These are phyloP conservation scores for Salticus scenicus DNA, from an alignment of 2,888 invertebrate species.

Conservation along the genomic window DNA sequence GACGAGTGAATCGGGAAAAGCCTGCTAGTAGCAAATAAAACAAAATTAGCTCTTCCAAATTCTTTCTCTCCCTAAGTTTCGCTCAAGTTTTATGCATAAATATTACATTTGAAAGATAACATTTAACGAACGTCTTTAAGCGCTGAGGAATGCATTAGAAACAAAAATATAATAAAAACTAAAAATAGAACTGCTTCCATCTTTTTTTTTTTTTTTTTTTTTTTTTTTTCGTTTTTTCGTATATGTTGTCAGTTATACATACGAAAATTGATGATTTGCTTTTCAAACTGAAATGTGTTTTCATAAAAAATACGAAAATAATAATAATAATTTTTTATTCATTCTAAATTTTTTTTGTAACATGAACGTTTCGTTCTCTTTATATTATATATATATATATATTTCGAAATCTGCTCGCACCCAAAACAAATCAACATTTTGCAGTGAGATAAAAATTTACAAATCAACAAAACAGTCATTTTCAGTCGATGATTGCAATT, in stretches of 20 bases:
- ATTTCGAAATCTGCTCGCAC: neutral
- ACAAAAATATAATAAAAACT: neutral
- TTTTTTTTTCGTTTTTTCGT: neutral
- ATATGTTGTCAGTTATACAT: conserved; percentile 14
- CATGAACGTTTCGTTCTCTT: neutral
- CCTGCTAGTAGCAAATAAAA: too few relatives aligned
- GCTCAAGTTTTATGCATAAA: too few relatives aligned
- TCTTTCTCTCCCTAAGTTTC: too few relatives aligned
- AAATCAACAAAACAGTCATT: neutral
- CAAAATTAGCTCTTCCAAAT: too few relatives aligned
- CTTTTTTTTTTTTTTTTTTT: too few relatives aligned
- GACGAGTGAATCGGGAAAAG: too few relatives aligned
- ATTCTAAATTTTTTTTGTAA: neutral
- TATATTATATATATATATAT: too few relatives aligned
- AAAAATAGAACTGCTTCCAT: neutral
- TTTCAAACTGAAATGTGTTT: conserved; percentile 6
- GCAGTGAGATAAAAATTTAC: neutral
- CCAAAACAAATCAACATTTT: neutral
- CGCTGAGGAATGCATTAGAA: neutral
- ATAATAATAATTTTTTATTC: neutral
- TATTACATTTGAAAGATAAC: too few relatives aligned
- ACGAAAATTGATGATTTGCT: neutral
- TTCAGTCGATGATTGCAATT: too few relatives aligned
- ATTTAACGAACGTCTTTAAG: too few relatives aligned
- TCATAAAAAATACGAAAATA: neutral